Evolutionary conservation across 1,140 invertebrate species (phyloP), one percentile per base, ranked within the genome.

Genomic region (Dendrolimus kikuchii): DNA sequence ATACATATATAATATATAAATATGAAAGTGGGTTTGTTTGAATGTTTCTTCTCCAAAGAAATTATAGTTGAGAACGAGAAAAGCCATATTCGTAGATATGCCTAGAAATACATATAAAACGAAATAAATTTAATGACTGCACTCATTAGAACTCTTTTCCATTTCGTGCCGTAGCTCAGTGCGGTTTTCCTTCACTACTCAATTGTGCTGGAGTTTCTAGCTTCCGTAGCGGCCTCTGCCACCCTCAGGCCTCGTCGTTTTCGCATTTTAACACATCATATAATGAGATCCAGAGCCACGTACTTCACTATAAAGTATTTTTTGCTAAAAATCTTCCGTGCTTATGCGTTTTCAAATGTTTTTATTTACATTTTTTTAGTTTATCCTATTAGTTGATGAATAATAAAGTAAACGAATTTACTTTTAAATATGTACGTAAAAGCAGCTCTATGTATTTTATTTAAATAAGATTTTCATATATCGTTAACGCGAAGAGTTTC

Each of bases 271-370:
- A 61, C 69, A 68, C 68, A 59, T 64, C 55, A 42, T 45, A 71
- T 78, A 76, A 78, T 74, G 71, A 78, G 65, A 58, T 67, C 62
- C 63, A 54, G 56, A 57, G 59, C 61, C 60, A 57, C 53, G 60
- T 57, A 53, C 38, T 51, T 36, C 46, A 6, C 10, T 51, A 23
- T 23, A 23, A 3, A 23, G 23, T 23, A 23, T 23, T 23, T 23
- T 23, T 23, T 23, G 1, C 23, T 23, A 23, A 2, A 23, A 23
- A 23, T 23, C 3, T 3, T 23, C 23, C 3, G 3, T 3, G 23
- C 3, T 23, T 23, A 23, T 23, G 23, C 23, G 23, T 23, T 3
- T 23, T 23, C 1, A 23, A 23, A 23, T 23, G 23, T 23, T 23
- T 23, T 23, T 23, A 23, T 23, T 23, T 23, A 23, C 23, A 23